A percentile compares a stretch with the other conserved stretches of the same genome.
phyloP scores from a whole-genome alignment of 1,140 invertebrate genomes.

The Bombus pyrosoma region DNA sequence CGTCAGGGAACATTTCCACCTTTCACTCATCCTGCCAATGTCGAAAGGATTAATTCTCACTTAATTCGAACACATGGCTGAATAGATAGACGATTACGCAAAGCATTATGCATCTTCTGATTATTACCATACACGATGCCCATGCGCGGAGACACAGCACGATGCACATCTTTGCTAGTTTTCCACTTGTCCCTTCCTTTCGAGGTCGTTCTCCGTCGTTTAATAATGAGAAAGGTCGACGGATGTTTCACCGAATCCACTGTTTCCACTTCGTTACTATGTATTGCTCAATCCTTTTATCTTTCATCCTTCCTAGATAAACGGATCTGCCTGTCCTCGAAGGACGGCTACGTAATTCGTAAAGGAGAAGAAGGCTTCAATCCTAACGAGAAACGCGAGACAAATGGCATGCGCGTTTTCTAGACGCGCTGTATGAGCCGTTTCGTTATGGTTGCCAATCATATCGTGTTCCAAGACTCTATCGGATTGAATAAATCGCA shows the following conservation, averaged over 20 bases:
- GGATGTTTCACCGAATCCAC: slow-evolving; percentile 33
- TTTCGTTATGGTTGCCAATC: not conserved
- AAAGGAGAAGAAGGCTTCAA: not conserved
- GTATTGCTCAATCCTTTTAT: slow-evolving; percentile 14
- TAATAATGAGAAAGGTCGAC: slow-evolving; percentile 36
- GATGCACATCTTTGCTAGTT: slow-evolving; percentile 33
- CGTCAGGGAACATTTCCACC: not conserved
- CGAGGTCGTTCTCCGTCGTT: slow-evolving; percentile 46
- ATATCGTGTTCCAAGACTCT: not conserved
- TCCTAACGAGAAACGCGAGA: not conserved
- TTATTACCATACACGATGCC: slow-evolving; percentile 21
- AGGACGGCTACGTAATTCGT: slow-evolving; percentile 2
- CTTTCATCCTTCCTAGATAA: slow-evolving; percentile 19
- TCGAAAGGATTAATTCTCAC: not conserved
- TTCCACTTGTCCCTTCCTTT: not conserved
- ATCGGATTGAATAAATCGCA: not conserved
- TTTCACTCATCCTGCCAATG: not conserved
- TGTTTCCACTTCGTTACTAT: not conserved
- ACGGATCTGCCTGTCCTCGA: slow-evolving; percentile 15
- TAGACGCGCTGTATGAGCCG: not conserved
- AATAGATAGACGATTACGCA: slow-evolving; percentile 14
- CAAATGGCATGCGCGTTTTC: not conserved
- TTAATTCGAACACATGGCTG: not conserved
- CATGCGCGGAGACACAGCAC: slow-evolving; percentile 37
- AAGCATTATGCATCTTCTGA: slow-evolving; percentile 13